Conservation (phyloP, 2,113 vertebrate species). For the Hucho hucho region DNA sequence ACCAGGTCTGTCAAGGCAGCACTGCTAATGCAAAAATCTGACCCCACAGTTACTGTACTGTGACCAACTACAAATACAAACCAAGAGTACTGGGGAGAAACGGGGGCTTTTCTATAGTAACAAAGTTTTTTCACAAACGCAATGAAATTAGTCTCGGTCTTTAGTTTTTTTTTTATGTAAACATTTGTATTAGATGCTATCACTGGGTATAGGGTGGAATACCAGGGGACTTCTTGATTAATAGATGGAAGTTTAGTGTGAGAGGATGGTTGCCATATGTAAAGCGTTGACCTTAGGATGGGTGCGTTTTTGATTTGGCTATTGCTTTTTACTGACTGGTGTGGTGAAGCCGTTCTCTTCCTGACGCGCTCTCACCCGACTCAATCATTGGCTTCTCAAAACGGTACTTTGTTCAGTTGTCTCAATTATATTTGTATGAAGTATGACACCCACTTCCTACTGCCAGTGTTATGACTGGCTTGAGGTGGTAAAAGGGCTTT, state of each 20-base stretch:
- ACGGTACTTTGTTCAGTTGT: not conserved
- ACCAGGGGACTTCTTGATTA: not conserved
- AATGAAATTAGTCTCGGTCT: not conserved
- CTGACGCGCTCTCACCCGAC: conserved; percentile 9
- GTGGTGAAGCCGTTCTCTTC: conserved; percentile 19
- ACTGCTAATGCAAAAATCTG: not conserved
- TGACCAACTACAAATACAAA: not conserved
- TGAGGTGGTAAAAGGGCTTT: no score
- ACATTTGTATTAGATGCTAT: conserved; percentile 15
- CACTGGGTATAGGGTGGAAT: not conserved
- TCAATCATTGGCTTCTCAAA: conserved; percentile 14
- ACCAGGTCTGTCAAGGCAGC: not conserved
- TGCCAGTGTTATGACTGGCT: conserved; percentile 52
- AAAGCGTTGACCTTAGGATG: conserved; percentile 10
- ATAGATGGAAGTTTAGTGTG: not conserved
- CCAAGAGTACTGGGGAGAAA: no score
- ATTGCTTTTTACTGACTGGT: conserved; percentile 11
- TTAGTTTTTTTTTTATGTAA: not conserved
- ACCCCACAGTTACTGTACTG: not conserved
- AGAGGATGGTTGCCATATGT: conserved; percentile 16
- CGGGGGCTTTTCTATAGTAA: not conserved
- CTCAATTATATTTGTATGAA: conserved; percentile 29
- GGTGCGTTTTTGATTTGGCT: not conserved
- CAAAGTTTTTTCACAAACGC: not conserved
- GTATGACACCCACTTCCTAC: conserved; percentile 21